Percentiles rank a stretch among this genome's conserved stretches.
These are phyloP conservation scores for Leptobrachium leishanense DNA, from an alignment of 2,113 vertebrate species.

Conservation along the genomic window DNA sequence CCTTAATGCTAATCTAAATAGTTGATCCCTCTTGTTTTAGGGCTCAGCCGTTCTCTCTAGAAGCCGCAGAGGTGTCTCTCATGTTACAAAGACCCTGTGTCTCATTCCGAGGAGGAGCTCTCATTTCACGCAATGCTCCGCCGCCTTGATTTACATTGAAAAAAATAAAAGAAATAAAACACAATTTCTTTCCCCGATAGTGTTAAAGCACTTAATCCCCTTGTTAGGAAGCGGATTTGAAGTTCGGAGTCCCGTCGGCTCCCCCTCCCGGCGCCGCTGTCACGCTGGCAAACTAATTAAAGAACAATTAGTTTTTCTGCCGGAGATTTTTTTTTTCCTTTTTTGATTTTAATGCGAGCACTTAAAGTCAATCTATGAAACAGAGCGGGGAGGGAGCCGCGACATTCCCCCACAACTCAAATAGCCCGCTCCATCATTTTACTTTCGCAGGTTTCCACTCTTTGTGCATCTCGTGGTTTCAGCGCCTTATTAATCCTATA, in stretches of 20 bases:
- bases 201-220: constrained; percentile 47
- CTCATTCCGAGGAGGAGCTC: not conserved
- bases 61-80: not conserved
- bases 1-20: too few species aligned
- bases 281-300: constrained; percentile 49
- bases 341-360: constrained; percentile 48
- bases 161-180: too few species aligned
- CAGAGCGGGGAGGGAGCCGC: constrained; percentile 27
- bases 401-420: constrained; percentile 28
- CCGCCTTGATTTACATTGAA: not conserved
- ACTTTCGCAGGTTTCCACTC: constrained; percentile 1
- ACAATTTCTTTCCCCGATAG: not conserved
- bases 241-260: constrained; percentile 38
- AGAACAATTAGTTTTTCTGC: constrained; percentile 50
- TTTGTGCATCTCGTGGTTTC: not conserved
- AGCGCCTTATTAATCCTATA: constrained; percentile 11
- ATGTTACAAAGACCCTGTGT: not conserved
- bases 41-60: too few species aligned
- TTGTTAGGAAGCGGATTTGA: constrained; percentile 38
- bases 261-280: constrained; percentile 32
- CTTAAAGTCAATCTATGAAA: constrained; percentile 49
- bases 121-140: not conserved
- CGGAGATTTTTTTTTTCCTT: constrained; percentile 19
- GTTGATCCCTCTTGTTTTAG: too few species aligned
- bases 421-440: constrained; percentile 20